A percentile compares a stretch with the other conserved stretches of the same genome.
These are phyloP conservation scores for Drosophila kikkawai DNA, from an alignment of 1,140 invertebrate genomes.

Conservation along the genomic window DNA sequence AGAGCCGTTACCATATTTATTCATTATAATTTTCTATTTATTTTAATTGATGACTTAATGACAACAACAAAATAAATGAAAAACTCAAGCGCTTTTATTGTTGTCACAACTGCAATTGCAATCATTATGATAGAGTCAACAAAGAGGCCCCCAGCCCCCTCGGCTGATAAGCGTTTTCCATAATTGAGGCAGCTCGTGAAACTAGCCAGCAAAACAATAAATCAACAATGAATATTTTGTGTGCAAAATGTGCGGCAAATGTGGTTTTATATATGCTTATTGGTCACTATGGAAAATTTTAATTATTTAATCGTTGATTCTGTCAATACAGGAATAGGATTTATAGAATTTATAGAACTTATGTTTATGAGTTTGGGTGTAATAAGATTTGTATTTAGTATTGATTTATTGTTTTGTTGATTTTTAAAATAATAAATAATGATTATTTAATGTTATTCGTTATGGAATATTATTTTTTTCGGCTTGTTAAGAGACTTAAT, in stretches of 20 bases:
- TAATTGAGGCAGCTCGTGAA: slow-evolving; percentile 59
- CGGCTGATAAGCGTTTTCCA: slow-evolving; percentile 66
- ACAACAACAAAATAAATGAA: slow-evolving; percentile 14
- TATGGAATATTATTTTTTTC: not conserved
- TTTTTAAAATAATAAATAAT: not conserved
- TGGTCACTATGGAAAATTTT: slow-evolving; percentile 11
- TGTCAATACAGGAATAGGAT: not conserved
- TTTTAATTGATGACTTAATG: slow-evolving; percentile 83
- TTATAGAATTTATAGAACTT: not conserved
- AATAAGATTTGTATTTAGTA: not conserved
- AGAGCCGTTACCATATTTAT: slow-evolving; percentile 54
- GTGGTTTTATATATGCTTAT: not conserved
- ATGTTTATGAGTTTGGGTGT: not conserved
- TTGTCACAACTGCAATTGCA: slow-evolving; percentile 75
- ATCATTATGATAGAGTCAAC: slow-evolving; percentile 72
- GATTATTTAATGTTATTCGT: not conserved
- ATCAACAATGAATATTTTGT: slow-evolving; percentile 37
- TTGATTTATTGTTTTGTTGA: not conserved
- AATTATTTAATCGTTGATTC: slow-evolving; percentile 36
- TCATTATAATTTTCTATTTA: slow-evolving; percentile 77
- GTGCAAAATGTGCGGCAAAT: slow-evolving; percentile 22
- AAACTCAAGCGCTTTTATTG: slow-evolving; percentile 63
- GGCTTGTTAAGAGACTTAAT: not conserved
- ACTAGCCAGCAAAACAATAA: slow-evolving; percentile 61
- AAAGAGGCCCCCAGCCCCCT: slow-evolving; percentile 25